phyloP scores from a whole-genome alignment of 2,113 vertebrate species.

The Emydura subglobosa region DNA sequence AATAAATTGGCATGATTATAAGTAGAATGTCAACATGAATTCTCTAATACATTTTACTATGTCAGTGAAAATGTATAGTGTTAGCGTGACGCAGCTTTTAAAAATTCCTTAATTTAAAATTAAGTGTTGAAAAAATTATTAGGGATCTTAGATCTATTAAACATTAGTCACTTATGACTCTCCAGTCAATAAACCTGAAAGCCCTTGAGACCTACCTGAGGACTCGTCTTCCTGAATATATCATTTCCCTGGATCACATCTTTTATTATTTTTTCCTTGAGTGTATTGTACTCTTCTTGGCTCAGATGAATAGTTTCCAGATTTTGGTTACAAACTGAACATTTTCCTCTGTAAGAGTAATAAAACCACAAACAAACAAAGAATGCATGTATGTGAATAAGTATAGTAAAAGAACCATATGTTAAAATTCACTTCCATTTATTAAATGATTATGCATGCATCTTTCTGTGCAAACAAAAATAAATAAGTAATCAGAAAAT shows the following conservation, averaged over 20 bases:
- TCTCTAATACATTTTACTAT: neutral
- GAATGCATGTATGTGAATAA: neutral
- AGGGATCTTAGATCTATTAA: neutral
- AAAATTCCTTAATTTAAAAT: neutral
- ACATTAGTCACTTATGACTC: neutral
- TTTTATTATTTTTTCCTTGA: slow-evolving; percentile 86
- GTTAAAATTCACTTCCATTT: neutral
- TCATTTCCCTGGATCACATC: slow-evolving; percentile 91
- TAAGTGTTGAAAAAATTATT: neutral
- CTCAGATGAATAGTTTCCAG: slow-evolving; percentile 91
- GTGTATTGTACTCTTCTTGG: slow-evolving; percentile 85
- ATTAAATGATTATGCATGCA: neutral
- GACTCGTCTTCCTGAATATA: slow-evolving; percentile 92
- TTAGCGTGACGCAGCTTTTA: neutral
- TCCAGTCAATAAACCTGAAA: neutral
- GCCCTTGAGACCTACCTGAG: slow-evolving; percentile 79
- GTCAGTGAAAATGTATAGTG: neutral
- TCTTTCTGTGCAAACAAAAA: neutral
- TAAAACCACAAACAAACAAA: slow-evolving; percentile 10
- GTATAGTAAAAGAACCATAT: neutral
- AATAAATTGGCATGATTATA: neutral
- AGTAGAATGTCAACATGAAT: neutral
- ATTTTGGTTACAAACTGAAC: slow-evolving; percentile 82
- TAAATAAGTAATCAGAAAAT: neutral
- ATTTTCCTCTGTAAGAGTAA: slow-evolving; percentile 83